phyloP scores from a whole-genome alignment of 2,113 vertebrate species.

The Alligator sinensis region DNA sequence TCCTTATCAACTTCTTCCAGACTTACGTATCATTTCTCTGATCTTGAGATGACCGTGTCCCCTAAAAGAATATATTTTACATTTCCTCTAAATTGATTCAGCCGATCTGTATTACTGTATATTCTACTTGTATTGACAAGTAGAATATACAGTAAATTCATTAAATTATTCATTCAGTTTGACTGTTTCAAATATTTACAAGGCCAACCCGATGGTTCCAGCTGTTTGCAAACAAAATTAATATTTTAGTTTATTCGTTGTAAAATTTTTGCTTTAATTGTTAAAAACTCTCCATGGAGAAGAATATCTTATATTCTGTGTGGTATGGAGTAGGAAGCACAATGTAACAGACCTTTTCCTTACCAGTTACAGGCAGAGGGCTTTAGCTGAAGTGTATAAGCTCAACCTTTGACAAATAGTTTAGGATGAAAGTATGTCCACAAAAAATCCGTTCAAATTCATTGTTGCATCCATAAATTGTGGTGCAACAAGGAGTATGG shows the following conservation, averaged over 20 bases:
- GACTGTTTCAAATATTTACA: neutral
- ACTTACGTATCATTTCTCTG: neutral
- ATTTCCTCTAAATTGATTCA: neutral
- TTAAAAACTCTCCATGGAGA: neutral
- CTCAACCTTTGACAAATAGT: too few relatives aligned
- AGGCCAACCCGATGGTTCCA: neutral
- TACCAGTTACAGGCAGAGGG: neutral
- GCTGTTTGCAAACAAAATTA: conserved; percentile 5
- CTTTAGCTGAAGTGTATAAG: neutral
- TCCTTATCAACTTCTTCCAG: neutral
- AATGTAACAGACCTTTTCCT: neutral
- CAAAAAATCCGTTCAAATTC: too few relatives aligned
- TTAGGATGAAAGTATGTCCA: too few relatives aligned
- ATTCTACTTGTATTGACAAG: neutral
- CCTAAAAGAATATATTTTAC: neutral
- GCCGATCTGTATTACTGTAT: neutral
- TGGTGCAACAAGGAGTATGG: too few relatives aligned
- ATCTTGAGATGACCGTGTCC: neutral
- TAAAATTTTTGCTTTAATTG: neutral
- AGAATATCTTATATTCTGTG: fast-evolving
- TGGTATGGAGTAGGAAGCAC: fast-evolving
- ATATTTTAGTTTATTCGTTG: conserved; percentile 19
- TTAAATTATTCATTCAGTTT: conserved; percentile 14
- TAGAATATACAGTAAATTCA: neutral
- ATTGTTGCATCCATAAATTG: too few relatives aligned